These are phyloP conservation scores for Caranx melampygus DNA, from an alignment of 2,113 vertebrate species.

Conservation along the genomic window DNA sequence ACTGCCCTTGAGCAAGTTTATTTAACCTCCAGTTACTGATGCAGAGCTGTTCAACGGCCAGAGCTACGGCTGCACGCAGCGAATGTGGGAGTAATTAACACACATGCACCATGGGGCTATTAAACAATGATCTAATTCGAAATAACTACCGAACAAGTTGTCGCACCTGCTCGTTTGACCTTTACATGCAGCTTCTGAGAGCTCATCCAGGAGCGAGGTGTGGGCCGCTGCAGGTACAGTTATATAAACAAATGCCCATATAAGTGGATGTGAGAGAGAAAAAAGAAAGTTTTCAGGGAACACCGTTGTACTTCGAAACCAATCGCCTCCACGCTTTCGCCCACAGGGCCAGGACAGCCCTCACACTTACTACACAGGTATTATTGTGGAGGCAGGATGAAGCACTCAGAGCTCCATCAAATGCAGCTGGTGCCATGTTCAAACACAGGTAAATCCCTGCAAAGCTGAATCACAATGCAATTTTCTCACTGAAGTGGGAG, in stretches of 20 bases:
- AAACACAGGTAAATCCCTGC: conserved; percentile 37
- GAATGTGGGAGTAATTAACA: conserved; percentile 35
- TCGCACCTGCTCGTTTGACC: conserved; percentile 31
- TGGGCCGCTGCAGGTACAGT: conserved; percentile 63
- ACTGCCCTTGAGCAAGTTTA: not conserved
- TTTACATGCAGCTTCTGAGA: not conserved
- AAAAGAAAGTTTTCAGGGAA: conserved; percentile 60
- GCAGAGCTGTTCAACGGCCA: conserved; percentile 3
- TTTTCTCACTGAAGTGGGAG: conserved; percentile 16
- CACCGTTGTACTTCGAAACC: conserved; percentile 39
- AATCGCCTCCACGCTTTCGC: conserved; percentile 41
- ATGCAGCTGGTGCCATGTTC: not conserved
- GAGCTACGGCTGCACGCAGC: not conserved
- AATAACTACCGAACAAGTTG: not conserved
- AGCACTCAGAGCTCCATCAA: conserved; percentile 18
- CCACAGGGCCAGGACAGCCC: conserved; percentile 58
- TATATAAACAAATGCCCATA: conserved; percentile 76
- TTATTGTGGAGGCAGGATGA: conserved; percentile 42
- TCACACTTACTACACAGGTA: conserved; percentile 36
- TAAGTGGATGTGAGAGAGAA: conserved; percentile 39
- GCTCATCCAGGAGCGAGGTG: conserved; percentile 49
- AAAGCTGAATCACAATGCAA: conserved; percentile 53
- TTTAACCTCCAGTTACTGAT: conserved; percentile 11
- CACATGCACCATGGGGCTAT: not conserved
- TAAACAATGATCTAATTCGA: not conserved